Conservation (phyloP, 2,888 invertebrate genomes). For the Ectemnius lituratus region DNA sequence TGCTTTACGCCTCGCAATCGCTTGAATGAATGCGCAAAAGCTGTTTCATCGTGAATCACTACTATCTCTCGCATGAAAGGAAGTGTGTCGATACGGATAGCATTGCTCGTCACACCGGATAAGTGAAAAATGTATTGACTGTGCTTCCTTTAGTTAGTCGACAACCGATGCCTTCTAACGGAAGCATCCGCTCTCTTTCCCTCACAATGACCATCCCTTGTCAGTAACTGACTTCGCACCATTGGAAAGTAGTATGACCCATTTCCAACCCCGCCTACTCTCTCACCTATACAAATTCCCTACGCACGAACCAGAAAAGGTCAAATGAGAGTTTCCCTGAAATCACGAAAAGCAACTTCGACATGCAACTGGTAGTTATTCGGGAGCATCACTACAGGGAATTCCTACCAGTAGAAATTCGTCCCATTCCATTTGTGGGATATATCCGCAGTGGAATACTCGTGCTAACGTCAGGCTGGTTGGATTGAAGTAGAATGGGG, state of each 20-base stretch:
- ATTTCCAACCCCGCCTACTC: slow-evolving; percentile 7
- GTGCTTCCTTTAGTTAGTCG: slow-evolving; percentile 40
- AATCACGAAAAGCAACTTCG: too few relatives aligned
- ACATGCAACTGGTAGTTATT: too few relatives aligned
- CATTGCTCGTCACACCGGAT: slow-evolving; percentile 34
- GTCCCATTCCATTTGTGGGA: too few relatives aligned
- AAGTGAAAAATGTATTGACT: slow-evolving; percentile 48
- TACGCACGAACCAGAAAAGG: too few relatives aligned
- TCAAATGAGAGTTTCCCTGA: too few relatives aligned
- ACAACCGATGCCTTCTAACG: slow-evolving; percentile 24
- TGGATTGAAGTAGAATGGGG: not conserved
- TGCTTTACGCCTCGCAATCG: too few relatives aligned
- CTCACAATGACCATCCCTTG: not conserved
- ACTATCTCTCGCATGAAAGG: slow-evolving; percentile 34
- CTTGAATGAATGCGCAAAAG: too few relatives aligned
- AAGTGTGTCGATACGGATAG: slow-evolving; percentile 23
- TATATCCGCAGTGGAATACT: too few relatives aligned
- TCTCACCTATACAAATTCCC: too few relatives aligned
- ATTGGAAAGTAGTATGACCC: slow-evolving; percentile 25
- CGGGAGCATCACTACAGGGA: too few relatives aligned
- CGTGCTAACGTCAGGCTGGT: too few relatives aligned
- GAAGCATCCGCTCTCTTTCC: slow-evolving; percentile 13
- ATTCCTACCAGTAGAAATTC: too few relatives aligned
- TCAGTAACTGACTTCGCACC: slow-evolving; percentile 9
- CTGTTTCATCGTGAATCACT: slow-evolving; percentile 11